Conservation (phyloP, 30 jellyfish, hydroid and myxozoan genomes). For the Aurelia sp. region DNA sequence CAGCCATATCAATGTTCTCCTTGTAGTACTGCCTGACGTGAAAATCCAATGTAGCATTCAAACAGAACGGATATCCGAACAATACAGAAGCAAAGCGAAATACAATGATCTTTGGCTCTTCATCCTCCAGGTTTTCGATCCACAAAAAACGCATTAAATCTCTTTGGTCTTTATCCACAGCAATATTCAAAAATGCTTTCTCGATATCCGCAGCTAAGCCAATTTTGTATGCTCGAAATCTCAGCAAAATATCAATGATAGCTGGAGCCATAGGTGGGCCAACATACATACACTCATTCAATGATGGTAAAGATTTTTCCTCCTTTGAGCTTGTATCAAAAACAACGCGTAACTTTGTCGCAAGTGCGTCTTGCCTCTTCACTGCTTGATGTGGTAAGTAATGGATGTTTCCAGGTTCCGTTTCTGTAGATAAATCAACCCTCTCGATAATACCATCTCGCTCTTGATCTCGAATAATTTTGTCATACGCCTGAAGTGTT, state of each 20-base stretch:
- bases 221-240: conserved; percentile 31
- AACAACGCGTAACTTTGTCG: conserved; percentile 25
- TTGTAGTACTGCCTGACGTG: no score
- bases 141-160: no score
- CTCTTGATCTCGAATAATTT: conserved; percentile 27
- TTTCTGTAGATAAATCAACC: conserved; percentile 12
- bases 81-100: no score
- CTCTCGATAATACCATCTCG: conserved; percentile 30
- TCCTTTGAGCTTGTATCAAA: conserved; percentile 39
- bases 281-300: conserved; percentile 26
- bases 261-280: conserved; percentile 52
- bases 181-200: no score
- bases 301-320: not conserved
- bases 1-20: no score
- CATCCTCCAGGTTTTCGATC: no score
- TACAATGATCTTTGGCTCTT: no score
- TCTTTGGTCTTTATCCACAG: no score
- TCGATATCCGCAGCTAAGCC: conserved; percentile 33
- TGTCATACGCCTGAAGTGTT: conserved; percentile 11
- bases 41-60: no score
- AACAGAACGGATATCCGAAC: no score
- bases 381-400: conserved; percentile 39
- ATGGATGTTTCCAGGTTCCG: not conserved
- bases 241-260: conserved; percentile 17
- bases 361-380: conserved; percentile 6